Conservation (phyloP, 2,888 invertebrate species). For the Tetheella fluctuosa region DNA sequence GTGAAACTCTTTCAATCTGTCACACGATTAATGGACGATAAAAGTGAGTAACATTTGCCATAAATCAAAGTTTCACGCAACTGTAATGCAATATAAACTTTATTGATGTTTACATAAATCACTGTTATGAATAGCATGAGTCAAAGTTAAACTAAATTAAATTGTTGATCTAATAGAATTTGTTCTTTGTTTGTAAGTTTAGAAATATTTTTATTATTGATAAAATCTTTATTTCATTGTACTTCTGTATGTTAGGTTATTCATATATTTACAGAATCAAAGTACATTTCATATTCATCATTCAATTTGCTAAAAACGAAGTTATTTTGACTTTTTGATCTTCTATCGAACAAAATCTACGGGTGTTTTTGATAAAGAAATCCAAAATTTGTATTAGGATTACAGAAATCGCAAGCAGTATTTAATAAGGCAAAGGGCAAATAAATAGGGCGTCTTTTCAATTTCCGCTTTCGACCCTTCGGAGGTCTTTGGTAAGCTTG, state of each 20-base stretch:
- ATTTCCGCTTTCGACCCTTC: slow-evolving; percentile 6
- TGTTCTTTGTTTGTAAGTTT: not conserved
- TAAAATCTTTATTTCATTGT: not conserved
- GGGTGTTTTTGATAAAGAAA: not conserved
- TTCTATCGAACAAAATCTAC: not conserved
- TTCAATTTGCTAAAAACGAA: too few species aligned
- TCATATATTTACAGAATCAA: not conserved
- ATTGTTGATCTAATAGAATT: not conserved
- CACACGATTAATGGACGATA: not conserved
- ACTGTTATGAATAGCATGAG: not conserved
- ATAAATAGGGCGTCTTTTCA: slow-evolving; percentile 5
- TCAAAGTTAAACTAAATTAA: not conserved
- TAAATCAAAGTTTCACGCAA: not conserved
- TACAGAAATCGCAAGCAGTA: not conserved
- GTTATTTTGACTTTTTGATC: too few species aligned
- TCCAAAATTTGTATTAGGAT: not conserved
- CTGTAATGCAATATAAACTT: slow-evolving; percentile 1
- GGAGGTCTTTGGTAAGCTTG: slow-evolving; percentile 1
- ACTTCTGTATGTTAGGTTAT: not conserved
- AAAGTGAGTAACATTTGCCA: not conserved
- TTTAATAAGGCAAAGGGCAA: slow-evolving; percentile 1
- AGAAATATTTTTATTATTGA: not conserved
- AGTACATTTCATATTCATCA: not conserved
- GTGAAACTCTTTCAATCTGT: slow-evolving; percentile 2
- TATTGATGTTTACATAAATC: not conserved